These are phyloP conservation scores for Saguinus imperator DNA, from an alignment of 2,113 vertebrate species.

Conservation along the genomic window DNA sequence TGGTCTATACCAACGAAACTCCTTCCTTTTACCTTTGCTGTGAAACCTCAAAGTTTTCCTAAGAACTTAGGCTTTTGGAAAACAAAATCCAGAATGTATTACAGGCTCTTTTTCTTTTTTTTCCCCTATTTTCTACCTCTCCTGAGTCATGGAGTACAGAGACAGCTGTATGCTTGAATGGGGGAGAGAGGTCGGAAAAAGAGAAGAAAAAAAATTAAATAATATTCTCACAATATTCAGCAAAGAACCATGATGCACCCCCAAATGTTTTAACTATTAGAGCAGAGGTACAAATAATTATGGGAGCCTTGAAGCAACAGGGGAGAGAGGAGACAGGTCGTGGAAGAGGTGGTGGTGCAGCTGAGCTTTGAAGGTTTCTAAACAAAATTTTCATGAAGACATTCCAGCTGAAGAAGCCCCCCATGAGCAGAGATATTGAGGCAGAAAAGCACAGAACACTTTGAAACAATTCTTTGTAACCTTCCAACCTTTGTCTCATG, in stretches of 20 bases:
- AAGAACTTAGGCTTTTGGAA: background rate
- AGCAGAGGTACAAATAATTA: background rate
- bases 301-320: background rate
- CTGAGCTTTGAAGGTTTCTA: background rate
- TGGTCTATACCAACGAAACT: background rate
- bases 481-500: background rate
- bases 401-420: background rate
- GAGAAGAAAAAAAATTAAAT: background rate
- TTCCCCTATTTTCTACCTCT: background rate
- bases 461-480: background rate
- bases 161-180: background rate
- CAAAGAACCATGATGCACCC: background rate
- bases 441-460: background rate
- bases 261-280: background rate
- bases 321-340: background rate
- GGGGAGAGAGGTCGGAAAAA: background rate
- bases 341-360: background rate
- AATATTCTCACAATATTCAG: conserved; percentile 1
- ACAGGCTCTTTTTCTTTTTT: background rate
- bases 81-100: background rate
- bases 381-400: background rate
- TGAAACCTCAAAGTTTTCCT: conserved; percentile 2
- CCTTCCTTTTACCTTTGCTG: background rate
- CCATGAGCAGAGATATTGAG: background rate
- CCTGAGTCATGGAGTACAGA: background rate